Evolutionary conservation across 2,888 invertebrate species (phyloP).

Genomic region (Octonoba sinensis): DNA sequence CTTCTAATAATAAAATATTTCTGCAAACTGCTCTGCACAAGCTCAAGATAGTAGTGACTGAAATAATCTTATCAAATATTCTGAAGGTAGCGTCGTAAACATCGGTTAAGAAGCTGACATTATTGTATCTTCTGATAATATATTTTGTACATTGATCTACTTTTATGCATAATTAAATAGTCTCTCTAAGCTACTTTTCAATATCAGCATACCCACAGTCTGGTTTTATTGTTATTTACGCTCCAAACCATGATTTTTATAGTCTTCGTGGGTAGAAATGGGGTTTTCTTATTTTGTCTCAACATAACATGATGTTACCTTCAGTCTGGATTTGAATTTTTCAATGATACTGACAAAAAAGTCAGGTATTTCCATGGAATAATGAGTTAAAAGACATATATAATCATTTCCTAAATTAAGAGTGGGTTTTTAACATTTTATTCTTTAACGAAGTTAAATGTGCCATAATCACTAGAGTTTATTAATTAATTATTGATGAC

Average conservation of each 20-base stretch:
- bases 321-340: no score
- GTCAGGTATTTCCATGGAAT: no score
- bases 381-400: no score
- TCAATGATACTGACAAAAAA: no score
- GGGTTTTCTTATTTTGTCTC: slow-evolving; percentile 10
- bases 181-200: slow-evolving; percentile 39
- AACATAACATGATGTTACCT: not conserved
- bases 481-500: no score
- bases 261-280: slow-evolving; percentile 11
- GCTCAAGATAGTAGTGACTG: slow-evolving; percentile 16
- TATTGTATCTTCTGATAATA: slow-evolving; percentile 53
- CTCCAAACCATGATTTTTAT: slow-evolving; percentile 42
- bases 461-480: no score
- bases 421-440: no score
- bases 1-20: no score
- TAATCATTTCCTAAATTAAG: no score
- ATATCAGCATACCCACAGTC: slow-evolving; percentile 24
- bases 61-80: slow-evolving; percentile 57
- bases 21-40: no score
- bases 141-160: slow-evolving; percentile 55
- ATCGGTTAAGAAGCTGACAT: slow-evolving; percentile 17
- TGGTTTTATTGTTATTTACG: slow-evolving; percentile 53
- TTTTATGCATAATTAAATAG: slow-evolving; percentile 59
- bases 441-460: no score
- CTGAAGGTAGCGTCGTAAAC: slow-evolving; percentile 44